These are phyloP conservation scores for Zele albiditarsus DNA, from an alignment of 2,888 invertebrate genomes.

Conservation along the genomic window DNA sequence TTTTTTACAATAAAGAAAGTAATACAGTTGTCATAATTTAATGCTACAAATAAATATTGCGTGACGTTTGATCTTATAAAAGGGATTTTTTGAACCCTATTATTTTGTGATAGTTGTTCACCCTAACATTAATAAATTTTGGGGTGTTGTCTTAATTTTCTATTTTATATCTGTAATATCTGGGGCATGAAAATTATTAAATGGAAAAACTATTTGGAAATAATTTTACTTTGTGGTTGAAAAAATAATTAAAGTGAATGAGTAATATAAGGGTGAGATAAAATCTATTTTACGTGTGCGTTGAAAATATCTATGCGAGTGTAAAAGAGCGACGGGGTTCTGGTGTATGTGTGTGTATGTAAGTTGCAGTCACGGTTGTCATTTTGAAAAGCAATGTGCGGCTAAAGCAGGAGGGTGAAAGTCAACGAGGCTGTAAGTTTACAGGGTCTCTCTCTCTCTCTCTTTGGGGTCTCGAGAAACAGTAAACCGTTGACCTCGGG, in stretches of 20 bases:
- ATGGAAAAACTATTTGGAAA: not conserved
- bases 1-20: not conserved
- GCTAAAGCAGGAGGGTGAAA: slow-evolving; percentile 43
- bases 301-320: not conserved
- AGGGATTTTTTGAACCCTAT: slow-evolving; percentile 1
- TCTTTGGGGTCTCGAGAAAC: slow-evolving; percentile 6
- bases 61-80: not conserved
- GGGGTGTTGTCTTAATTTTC: slow-evolving; percentile 13
- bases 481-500: slow-evolving; percentile 27
- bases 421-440: slow-evolving; percentile 53
- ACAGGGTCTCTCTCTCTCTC: slow-evolving; percentile 33
- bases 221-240: not conserved
- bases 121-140: not conserved
- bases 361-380: slow-evolving; percentile 19
- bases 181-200: not conserved
- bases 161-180: not conserved
- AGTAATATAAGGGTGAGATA: not conserved
- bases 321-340: too few species aligned
- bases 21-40: not conserved
- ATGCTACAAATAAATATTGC: not conserved
- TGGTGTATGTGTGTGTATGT: not conserved
- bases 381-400: not conserved
- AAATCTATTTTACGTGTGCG: not conserved
- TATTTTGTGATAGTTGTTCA: not conserved
- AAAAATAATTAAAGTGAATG: not conserved